phyloP scores from a whole-genome alignment of 2,888 invertebrate genomes.

The Eudemis profundana region DNA sequence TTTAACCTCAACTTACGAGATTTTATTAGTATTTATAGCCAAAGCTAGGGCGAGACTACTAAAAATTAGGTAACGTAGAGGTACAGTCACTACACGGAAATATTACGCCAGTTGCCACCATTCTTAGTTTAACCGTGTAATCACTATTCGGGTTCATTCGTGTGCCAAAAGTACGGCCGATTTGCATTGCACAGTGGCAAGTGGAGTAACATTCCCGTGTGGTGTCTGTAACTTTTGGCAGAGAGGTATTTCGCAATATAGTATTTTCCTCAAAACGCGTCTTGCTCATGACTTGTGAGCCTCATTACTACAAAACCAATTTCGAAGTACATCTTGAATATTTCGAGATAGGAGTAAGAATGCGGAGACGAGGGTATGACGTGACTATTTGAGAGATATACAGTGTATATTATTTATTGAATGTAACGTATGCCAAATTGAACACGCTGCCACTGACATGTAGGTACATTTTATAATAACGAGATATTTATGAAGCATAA shows the following conservation, averaged over 20 bases:
- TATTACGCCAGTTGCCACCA: too few relatives aligned
- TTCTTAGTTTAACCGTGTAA: too few relatives aligned
- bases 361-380: slow-evolving; percentile 33
- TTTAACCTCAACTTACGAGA: too few relatives aligned
- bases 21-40: too few relatives aligned
- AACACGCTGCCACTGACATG: neutral
- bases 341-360: slow-evolving; percentile 16
- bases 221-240: too few relatives aligned
- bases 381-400: slow-evolving; percentile 7
- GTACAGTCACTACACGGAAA: too few relatives aligned
- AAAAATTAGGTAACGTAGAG: too few relatives aligned
- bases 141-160: too few relatives aligned
- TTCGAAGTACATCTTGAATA: slow-evolving; percentile 22
- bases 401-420: slow-evolving; percentile 9
- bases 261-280: neutral
- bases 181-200: too few relatives aligned
- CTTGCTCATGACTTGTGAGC: neutral
- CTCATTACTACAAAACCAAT: slow-evolving; percentile 2
- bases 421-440: neutral
- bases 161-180: too few relatives aligned
- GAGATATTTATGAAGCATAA: neutral
- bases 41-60: too few relatives aligned
- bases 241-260: neutral
- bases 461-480: neutral
- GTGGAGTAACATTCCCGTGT: too few relatives aligned